phyloP scores from a whole-genome alignment of 1,140 invertebrate genomes.

The Acromyrmex charruanus region DNA sequence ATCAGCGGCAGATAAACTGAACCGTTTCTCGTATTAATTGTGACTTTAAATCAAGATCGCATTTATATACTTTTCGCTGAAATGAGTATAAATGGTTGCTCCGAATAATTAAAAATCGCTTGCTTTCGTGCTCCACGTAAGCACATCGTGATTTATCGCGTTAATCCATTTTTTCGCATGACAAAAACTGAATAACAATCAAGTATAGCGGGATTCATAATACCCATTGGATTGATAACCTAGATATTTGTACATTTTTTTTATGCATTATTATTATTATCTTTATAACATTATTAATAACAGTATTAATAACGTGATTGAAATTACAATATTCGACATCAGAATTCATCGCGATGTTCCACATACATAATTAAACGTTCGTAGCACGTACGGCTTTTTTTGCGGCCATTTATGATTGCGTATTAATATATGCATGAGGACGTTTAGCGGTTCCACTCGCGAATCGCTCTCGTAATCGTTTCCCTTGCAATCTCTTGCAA shows the following conservation, averaged over 20 bases:
- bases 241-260: not conserved
- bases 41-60: conserved; percentile 31
- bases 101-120: conserved; percentile 10
- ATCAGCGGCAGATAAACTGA: conserved; percentile 16
- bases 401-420: not conserved
- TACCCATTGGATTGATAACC: not conserved
- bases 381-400: not conserved
- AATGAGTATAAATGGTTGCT: conserved; percentile 24
- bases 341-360: not conserved
- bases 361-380: conserved; percentile 14
- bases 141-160: conserved; percentile 18
- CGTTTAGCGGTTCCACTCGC: not conserved
- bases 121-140: too few species aligned
- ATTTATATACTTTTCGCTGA: conserved; percentile 3
- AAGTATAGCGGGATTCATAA: not conserved
- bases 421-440: conserved; percentile 30
- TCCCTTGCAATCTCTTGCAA: not conserved
- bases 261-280: not conserved
- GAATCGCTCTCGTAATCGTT: conserved; percentile 16
- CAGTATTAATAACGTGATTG: not conserved
- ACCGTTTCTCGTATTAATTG: conserved; percentile 17
- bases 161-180: conserved; percentile 22
- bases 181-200: not conserved
- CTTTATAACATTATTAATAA: conserved; percentile 1
- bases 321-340: conserved; percentile 39